phyloP scores from a whole-genome alignment of 1,140 invertebrate species.

The Littorina saxatilis region DNA sequence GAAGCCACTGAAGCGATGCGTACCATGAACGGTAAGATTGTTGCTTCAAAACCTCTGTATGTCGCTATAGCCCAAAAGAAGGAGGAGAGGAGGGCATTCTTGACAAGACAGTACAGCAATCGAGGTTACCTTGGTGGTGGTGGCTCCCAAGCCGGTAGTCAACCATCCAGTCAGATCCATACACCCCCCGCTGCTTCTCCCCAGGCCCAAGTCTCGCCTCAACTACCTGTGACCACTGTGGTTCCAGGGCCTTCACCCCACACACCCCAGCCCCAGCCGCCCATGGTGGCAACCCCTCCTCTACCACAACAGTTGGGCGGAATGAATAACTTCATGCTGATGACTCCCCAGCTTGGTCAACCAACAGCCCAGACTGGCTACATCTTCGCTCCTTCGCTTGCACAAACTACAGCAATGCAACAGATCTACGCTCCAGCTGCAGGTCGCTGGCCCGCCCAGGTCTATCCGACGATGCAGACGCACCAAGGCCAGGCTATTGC shows the following conservation, averaged over 20 bases:
- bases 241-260: constrained; percentile 2
- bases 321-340: constrained; percentile 19
- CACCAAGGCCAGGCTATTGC: constrained; percentile 25
- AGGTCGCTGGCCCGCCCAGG: constrained; percentile 6
- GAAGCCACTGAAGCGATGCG: constrained; percentile 99
- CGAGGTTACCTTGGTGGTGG: constrained; percentile 44
- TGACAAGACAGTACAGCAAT: constrained; percentile 93
- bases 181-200: constrained; percentile 12
- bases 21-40: constrained; percentile 96
- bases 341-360: constrained; percentile 17
- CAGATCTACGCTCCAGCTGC: constrained; percentile 16
- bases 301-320: constrained; percentile 26
- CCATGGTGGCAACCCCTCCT: constrained; percentile 16
- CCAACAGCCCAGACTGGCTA: constrained; percentile 1
- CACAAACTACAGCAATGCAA: neutral
- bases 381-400: constrained; percentile 2
- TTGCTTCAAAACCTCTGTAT: constrained; percentile 97
- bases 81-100: constrained; percentile 97
- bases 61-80: constrained; percentile 98
- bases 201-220: constrained; percentile 14
- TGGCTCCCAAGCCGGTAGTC: constrained; percentile 37
- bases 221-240: constrained; percentile 15
- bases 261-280: constrained; percentile 26
- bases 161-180: constrained; percentile 6
- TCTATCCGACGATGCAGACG: constrained; percentile 23